These are phyloP conservation scores for Poecile atricapillus DNA, from an alignment of 2,113 vertebrate genomes.

Conservation along the genomic window DNA sequence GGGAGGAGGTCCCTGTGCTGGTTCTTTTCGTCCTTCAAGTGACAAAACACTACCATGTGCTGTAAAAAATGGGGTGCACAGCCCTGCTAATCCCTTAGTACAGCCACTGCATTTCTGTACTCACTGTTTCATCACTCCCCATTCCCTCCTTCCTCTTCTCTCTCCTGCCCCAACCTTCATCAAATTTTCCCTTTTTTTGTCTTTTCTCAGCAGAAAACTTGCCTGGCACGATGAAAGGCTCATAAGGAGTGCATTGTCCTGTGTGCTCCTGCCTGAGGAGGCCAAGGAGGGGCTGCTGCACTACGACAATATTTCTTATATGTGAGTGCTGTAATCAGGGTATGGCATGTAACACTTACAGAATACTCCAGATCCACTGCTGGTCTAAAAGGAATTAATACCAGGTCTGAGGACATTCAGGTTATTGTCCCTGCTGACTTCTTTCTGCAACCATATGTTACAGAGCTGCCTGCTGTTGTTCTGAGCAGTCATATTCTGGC, in stretches of 20 bases:
- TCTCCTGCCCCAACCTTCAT: not conserved
- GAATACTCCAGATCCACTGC: not conserved
- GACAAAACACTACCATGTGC: fast-evolving
- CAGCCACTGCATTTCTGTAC: not conserved
- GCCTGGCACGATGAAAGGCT: not conserved
- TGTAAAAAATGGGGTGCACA: not conserved
- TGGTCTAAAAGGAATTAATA: not conserved
- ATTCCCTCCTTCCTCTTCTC: not conserved
- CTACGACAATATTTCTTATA: not conserved
- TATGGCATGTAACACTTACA: not conserved
- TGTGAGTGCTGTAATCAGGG: not conserved
- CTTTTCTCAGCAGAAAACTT: not conserved
- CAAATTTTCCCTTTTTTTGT: not conserved
- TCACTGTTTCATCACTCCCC: not conserved
- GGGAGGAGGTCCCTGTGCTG: not conserved
- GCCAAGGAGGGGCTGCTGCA: not conserved
- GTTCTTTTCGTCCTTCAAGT: not conserved
- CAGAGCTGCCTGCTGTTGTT: not conserved
- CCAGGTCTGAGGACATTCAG: not conserved
- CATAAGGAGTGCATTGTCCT: not conserved
- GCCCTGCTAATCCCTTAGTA: not conserved
- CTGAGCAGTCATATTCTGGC: not conserved
- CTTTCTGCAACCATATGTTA: fast-evolving
- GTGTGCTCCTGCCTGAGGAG: not conserved
- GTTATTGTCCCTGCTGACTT: not conserved